Evolutionary conservation across 2,113 vertebrate species (phyloP).

Genomic region (Aldabrachelys gigantea): DNA sequence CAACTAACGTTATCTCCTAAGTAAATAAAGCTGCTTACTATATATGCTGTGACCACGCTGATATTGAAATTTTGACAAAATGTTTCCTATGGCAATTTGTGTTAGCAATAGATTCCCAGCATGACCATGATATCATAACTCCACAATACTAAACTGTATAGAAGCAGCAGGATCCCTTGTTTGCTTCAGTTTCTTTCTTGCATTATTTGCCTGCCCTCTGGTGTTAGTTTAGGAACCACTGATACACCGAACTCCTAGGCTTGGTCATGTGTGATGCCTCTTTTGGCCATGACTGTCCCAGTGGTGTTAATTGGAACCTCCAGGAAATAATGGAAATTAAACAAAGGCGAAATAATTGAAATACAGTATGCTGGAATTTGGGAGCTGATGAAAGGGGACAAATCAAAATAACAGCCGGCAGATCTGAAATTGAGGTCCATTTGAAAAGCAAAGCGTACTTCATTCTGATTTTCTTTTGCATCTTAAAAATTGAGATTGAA

Average conservation of each 20-base stretch:
- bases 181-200: fast-evolving
- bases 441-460: background rate
- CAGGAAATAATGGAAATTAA: slow-evolving; percentile 4
- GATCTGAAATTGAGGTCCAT: fast-evolving
- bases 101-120: slow-evolving; percentile 40
- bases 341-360: background rate
- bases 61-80: slow-evolving; percentile 61
- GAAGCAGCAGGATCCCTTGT: background rate
- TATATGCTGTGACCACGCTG: slow-evolving; percentile 17
- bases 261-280: background rate
- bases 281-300: background rate
- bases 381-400: background rate
- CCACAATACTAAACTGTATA: background rate
- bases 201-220: slow-evolving; percentile 71
- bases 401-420: background rate
- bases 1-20: slow-evolving; percentile 45
- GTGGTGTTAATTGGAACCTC: background rate
- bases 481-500: background rate
- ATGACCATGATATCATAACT: slow-evolving; percentile 16
- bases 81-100: slow-evolving; percentile 52
- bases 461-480: background rate
- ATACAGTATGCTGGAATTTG: background rate
- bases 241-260: fast-evolving
- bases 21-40: slow-evolving; percentile 41
- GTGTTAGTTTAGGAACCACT: background rate